Base-by-base conservation (phyloP, 2,113 vertebrate genomes). In the Saguinus midas region DNA sequence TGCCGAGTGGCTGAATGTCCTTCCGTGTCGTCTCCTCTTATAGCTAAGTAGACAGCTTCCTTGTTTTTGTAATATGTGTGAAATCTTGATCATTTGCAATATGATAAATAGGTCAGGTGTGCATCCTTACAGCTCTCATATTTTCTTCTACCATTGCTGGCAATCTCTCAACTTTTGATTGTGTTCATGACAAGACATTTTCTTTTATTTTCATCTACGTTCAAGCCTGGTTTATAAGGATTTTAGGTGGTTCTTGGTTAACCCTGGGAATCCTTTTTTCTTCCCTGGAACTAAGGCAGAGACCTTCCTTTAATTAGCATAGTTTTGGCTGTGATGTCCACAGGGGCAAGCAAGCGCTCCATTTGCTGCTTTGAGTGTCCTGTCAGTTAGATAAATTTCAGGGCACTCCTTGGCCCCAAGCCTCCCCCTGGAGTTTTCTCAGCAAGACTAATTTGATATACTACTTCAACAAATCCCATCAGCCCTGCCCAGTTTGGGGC, bases 351-450 rank as follows among this genome's bases (percentile, higher is more conserved):
- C 64, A 64, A 83, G 37, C 2, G 4, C 37, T 58, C 64, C 32
- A 27, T 87, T 87, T 96, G 73, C 89, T 87, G 43, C 35, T 76
- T 0, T 79, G 40, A 68, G 11, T 95, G 50, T 61, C 37, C 87
- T 95, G 95, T 96, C 96, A 96, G 45, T 90, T 87, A 95, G 96
- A 97, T 97, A 72, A 86, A 97, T 98, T 90, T 95, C 75, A 78
- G 70, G 76, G 72, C 32, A 40, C 66, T 94, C 76, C 16, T 92
- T 90, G 95, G 95, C 94, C 94, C 76, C 78, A 95, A 57, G 87
- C 72, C 18, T 92, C 45, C 87, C 64, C 87, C 50, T n/a, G 9
- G 95, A 96, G 90, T 87, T 95, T 90, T 81, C 87, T 89, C 50
- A 95, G 78, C 80, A 92, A 72, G 84, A 93, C 84, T 95, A 82